Evolutionary conservation across 1,140 invertebrate species (phyloP), one percentile per base, ranked within the genome.

Genomic region (Lepidotrigona ventralis): DNA sequence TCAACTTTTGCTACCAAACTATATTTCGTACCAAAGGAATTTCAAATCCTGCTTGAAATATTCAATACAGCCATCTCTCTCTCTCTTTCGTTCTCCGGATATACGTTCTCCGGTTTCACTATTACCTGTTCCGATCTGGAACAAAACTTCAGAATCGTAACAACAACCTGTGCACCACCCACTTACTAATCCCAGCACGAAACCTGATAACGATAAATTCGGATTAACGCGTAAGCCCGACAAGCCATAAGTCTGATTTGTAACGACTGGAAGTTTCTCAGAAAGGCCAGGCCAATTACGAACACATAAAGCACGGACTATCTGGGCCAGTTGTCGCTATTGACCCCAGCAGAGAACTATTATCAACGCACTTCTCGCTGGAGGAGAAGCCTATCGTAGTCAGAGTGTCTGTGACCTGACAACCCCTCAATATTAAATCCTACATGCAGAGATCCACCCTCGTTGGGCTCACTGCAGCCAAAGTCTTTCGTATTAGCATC

Each of bases 401-500:
- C 68, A 69, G 21, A 69, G 21, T 46, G 6, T 46, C 33, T 46
- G 33, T 21, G 21, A 46, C 29, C 23, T 68, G 66, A 69, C 33
- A 69, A 17, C 21, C 33, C 4, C 11, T 69, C 66, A 11, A 46
- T 46, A 69, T 69, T 33, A n/a, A 69, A n/a, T 69, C 46, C 68
- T 33, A 39, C 8, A 19, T 12, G 11, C 29, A 21, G 66, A 68
- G 23, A 68, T 68, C 26, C 33, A 46, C 5, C 66, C 19, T 12
- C 19, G 66, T 68, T 11, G 29, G 29, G 39, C 39, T 17, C 39
- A 33, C 29, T 9, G 15, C 5, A 19, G 19, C 17, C 64, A 19
- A 68, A 33, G 63, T 9, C 26, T 68, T 68, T 68, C 66, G 19
- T 68, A 39, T 68, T 39, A 68, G 29, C 66, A 68, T 68, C 66